Percentiles rank a stretch among this genome's conserved stretches.
phyloP scores from a whole-genome alignment of 2,888 invertebrate species.

The Mechanitis mazaeus region DNA sequence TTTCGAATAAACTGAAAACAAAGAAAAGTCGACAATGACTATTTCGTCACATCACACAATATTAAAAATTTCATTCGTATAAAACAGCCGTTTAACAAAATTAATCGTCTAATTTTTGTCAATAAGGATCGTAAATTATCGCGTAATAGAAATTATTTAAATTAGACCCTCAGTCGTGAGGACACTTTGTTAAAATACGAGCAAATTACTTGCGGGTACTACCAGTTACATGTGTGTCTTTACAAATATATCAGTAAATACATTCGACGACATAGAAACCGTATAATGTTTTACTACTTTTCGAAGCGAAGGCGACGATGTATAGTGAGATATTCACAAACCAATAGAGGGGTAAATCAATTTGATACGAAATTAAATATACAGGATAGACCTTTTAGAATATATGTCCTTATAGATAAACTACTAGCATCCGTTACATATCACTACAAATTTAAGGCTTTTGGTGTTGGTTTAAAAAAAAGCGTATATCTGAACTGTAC shows the following conservation, averaged over 20 bases:
- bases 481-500: too few relatives aligned
- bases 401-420: neutral
- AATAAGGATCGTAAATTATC: constrained; percentile 31
- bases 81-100: constrained; percentile 8
- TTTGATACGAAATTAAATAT: constrained; percentile 23
- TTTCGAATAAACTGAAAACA: too few relatives aligned
- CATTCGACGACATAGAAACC: neutral
- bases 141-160: constrained; percentile 45
- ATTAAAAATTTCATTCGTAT: neutral
- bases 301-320: constrained; percentile 17
- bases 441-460: neutral
- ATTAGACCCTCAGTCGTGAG: constrained; percentile 33
- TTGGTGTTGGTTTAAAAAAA: too few relatives aligned
- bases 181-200: constrained; percentile 37
- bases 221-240: constrained; percentile 13
- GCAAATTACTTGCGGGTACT: constrained; percentile 33
- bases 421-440: neutral
- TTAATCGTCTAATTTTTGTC: constrained; percentile 19
- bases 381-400: constrained; percentile 20
- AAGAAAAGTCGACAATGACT: too few relatives aligned
- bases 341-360: constrained; percentile 32
- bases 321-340: constrained; percentile 16
- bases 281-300: too few relatives aligned
- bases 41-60: too few relatives aligned
- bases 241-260: constrained; percentile 11